Conservation (phyloP, 2,888 invertebrate genomes). For the Drosophila nr. perissopoda region DNA sequence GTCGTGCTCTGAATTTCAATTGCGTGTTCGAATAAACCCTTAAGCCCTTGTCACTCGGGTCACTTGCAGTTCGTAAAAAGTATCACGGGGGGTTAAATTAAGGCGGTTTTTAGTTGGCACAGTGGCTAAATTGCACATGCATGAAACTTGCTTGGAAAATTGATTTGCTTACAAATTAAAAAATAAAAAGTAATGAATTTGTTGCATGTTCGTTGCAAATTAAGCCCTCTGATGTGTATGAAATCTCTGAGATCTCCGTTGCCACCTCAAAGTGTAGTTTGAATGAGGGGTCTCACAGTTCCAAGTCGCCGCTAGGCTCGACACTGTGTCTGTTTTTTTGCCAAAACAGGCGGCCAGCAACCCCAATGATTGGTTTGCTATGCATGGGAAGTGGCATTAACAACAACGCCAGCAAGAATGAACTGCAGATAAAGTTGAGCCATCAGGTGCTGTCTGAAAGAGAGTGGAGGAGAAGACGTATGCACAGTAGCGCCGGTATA, state of each 20-base stretch:
- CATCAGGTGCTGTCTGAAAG: slow-evolving; percentile 38
- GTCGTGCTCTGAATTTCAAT: slow-evolving; percentile 29
- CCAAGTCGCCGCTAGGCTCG: slow-evolving; percentile 54
- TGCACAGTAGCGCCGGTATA: slow-evolving; percentile 47
- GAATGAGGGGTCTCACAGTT: slow-evolving; percentile 68
- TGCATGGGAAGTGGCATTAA: slow-evolving; percentile 9
- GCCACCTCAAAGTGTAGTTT: slow-evolving; percentile 51
- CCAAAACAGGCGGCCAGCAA: slow-evolving; percentile 5
- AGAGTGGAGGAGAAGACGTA: neutral
- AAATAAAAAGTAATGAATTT: slow-evolving; percentile 67
- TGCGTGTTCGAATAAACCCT: neutral
- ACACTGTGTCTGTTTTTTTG: slow-evolving; percentile 10
- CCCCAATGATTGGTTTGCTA: slow-evolving; percentile 28
- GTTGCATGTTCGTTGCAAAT: slow-evolving; percentile 79
- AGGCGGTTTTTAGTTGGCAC: slow-evolving; percentile 15
- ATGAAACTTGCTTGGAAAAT: slow-evolving; percentile 50
- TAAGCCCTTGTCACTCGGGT: neutral
- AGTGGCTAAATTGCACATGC: slow-evolving; percentile 63
- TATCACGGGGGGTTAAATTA: slow-evolving; percentile 35
- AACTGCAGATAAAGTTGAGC: slow-evolving; percentile 52
- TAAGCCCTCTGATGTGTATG: slow-evolving; percentile 50
- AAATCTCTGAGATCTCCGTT: slow-evolving; percentile 19
- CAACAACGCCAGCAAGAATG: neutral
- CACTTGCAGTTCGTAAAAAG: slow-evolving; percentile 27
- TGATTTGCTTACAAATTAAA: slow-evolving; percentile 78